Percentiles rank a stretch among this genome's conserved stretches.
Evolutionary conservation across 2,797 vertebrate genomes (phyloP).

Genomic region (Artibeus jamaicensis): DNA sequence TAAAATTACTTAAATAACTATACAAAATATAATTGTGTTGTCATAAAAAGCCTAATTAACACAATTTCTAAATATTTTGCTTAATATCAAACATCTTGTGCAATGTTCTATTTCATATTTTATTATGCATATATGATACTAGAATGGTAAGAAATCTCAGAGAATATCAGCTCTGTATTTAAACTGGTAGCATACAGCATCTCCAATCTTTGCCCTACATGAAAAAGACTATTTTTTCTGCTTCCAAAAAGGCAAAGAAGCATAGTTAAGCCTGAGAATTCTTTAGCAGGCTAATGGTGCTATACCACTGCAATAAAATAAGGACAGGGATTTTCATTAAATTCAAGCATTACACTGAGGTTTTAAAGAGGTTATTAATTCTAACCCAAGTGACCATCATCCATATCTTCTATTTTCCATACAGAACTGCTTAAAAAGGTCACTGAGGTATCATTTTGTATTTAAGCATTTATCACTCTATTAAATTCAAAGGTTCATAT

Average conservation of each 20-base stretch:
- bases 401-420: neutral
- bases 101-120: neutral
- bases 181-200: neutral
- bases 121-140: neutral
- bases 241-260: conserved; percentile 16
- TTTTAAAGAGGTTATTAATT: conserved; percentile 44
- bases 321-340: neutral
- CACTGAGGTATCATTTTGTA: conserved; percentile 13
- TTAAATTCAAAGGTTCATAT: neutral
- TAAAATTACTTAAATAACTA: neutral
- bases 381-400: neutral
- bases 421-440: neutral
- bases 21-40: neutral
- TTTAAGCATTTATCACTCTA: neutral
- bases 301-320: conserved; percentile 24
- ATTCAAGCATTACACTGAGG: conserved; percentile 50
- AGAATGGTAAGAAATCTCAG: neutral
- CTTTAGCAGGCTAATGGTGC: conserved; percentile 11
- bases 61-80: neutral
- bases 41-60: neutral
- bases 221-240: neutral
- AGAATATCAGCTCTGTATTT: neutral
- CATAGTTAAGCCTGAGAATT: neutral
- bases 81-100: neutral
- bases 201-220: neutral